These are phyloP conservation scores for Tretioscincus oriximinensis DNA, from an alignment of 2,113 vertebrate species.

Conservation along the genomic window DNA sequence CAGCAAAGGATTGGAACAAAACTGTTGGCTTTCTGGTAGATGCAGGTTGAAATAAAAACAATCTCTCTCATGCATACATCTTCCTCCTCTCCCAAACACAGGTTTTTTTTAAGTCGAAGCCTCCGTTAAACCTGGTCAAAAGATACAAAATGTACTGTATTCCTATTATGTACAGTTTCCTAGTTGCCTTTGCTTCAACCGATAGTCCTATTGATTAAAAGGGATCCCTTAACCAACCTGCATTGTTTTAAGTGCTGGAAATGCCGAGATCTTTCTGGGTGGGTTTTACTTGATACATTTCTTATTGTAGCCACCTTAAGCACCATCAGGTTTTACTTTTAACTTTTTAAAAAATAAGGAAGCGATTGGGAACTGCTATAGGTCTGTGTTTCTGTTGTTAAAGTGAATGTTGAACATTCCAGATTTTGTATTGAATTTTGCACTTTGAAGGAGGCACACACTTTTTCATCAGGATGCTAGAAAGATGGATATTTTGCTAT, in stretches of 20 bases:
- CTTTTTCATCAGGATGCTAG: background rate
- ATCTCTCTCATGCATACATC: background rate
- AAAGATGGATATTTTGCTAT: background rate
- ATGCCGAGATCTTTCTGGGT: background rate
- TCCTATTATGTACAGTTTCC: background rate
- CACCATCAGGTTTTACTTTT: background rate
- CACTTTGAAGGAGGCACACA: background rate
- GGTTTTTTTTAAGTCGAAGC: background rate
- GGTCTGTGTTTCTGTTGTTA: conserved; percentile 45
- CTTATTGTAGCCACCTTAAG: background rate
- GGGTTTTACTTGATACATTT: background rate
- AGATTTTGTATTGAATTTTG: conserved; percentile 28
- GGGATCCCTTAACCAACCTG: background rate
- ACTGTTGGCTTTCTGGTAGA: background rate
- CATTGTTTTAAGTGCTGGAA: background rate
- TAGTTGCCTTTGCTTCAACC: background rate
- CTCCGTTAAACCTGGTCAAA: background rate
- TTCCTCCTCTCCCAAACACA: background rate
- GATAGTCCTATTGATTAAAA: background rate
- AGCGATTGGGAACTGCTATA: background rate
- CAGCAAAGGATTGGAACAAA: background rate
- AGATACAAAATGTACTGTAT: background rate
- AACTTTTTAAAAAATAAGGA: conserved; percentile 4
- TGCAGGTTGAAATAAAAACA: background rate
- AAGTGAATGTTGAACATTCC: conserved; percentile 35